phyloP scores from a whole-genome alignment of 2,113 vertebrate species.

The Emydocephalus ijimae region DNA sequence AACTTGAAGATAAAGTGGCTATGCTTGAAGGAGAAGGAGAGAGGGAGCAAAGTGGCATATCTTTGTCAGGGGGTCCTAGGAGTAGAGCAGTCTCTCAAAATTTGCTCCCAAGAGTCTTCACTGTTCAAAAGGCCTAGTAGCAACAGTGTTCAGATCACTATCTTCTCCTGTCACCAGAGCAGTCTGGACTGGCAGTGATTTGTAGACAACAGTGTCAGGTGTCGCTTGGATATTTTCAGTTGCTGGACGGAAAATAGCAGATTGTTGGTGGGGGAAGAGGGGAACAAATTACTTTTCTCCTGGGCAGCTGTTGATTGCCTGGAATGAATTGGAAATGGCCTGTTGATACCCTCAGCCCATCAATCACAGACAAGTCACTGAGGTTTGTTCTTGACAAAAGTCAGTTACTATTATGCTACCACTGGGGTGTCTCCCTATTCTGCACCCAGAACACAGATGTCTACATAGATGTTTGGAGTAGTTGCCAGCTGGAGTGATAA shows the following conservation, averaged over 20 bases:
- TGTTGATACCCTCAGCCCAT: constrained; percentile 1
- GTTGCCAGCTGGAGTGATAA: neutral
- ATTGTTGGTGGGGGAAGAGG: neutral
- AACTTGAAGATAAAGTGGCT: neutral
- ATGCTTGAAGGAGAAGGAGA: neutral
- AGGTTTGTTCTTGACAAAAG: constrained; percentile 36
- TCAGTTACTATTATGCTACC: constrained; percentile 35
- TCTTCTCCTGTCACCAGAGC: neutral
- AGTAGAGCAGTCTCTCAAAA: neutral
- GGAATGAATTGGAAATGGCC: constrained; percentile 35
- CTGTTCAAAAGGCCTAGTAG: neutral
- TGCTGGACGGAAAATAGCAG: neutral
- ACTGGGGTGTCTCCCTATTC: neutral
- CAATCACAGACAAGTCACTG: constrained; percentile 26
- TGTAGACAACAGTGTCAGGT: constrained; percentile 11
- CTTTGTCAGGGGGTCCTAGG: neutral
- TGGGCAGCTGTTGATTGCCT: constrained; percentile 32
- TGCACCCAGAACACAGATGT: neutral
- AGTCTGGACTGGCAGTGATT: neutral
- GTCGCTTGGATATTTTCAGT: constrained; percentile 19
- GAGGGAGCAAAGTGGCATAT: neutral
- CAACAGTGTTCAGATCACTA: neutral
- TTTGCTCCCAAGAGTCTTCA: too few relatives aligned
- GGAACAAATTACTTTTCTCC: constrained; percentile 7
- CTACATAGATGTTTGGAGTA: neutral